Evolutionary conservation across 2,797 vertebrate genomes (phyloP), one percentile per base, ranked within the genome.

Genomic region (Microtus obscurus): DNA sequence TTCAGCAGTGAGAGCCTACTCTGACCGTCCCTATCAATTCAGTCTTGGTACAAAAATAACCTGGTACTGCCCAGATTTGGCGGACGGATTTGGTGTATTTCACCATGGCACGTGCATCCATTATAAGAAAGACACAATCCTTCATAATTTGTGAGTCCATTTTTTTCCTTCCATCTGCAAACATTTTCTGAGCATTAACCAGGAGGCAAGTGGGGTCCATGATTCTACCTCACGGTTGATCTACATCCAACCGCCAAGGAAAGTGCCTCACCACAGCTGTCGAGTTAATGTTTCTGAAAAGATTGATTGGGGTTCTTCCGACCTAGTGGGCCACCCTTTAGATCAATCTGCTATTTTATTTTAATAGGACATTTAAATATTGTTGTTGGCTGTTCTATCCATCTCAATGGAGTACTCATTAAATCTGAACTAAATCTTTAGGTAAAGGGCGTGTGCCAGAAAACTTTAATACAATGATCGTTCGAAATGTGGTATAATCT

Each of bases 341-440:
- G 45, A 56, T 82, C 53, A 95, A 80, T 77, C 90, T 45, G 63
- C 56, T 83, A 17, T 43, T 71, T 34, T 80, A 78, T 48, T 95
- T 95, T 87, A 87, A 94, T 93, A 83, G 93, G 80, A 23, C 29
- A 87, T 87, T 69, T 71, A 77, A 92, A 83, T 65, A 51, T 25
- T 92, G 1, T 25, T 89, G 29, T 34, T 65, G 37, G 61, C 7
- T 87, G 19, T 80, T 63, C 43, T 85, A 77, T 63, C 37, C 40
- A 19, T 37, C 27, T 90, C 45, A 1, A 56, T 65, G 25, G 11
- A 53, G n/a, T 53, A 74, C 27, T 74, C 69, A 74, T 77, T 78
- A 73, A 92, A 61, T 5, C 67, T 81, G 61, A 82, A 92, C 87
- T 37, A 79, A 88, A 56, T 95, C 45, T 73, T 86, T 29, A 63